Base-by-base conservation (phyloP, 1,140 invertebrate species). In the Trialeurodes vaporariorum region DNA sequence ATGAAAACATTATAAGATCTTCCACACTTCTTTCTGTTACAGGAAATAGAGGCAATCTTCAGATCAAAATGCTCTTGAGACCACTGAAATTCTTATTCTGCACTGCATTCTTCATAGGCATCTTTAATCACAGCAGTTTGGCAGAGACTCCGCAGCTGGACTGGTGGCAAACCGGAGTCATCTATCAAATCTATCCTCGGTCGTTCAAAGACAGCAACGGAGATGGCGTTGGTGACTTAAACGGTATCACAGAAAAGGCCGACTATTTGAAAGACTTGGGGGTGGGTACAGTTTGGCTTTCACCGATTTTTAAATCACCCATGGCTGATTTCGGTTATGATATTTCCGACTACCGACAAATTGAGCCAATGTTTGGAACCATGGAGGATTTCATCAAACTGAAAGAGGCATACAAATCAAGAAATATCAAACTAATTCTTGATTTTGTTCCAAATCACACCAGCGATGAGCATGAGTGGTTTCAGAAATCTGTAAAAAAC, bases 381-480 rank as follows among this genome's bases (percentile, higher is more conserved):
- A 49, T 49, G 34, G 34, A 49, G 34, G 34, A 49, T 17, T 49
- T 49, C 34, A 49, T 9, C 5, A 49, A 9, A 5, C 34, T 49
- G 34, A 49, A 17, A 49, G 34, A 49, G 5, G 17, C 34, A 5
- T 49, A 9, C 34, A 5, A 49, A 5, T 5, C 5, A 17, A 49
- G 17, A 87, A 90, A 83, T 68, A 82, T 93, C 59, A 90, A 87
- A 77, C 75, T 94, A 1, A 80, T 94, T 22, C 73, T 94, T 75
- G 92, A 95, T 75, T 86, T 93, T 72, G 86, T 93, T n/a, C 91
- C 91, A 2, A 94, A 94, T 78, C 90, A 94, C 75, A 86, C 88
- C 0, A 90, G 88, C 70, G 83, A 90, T 73, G 75, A 88, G 68
- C 88, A 90, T 70, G 77, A 83, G 63, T 93, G 92, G 91, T 94